Evolutionary conservation across 2,113 vertebrate genomes (phyloP).

Genomic region (Hiodon tergisus): DNA sequence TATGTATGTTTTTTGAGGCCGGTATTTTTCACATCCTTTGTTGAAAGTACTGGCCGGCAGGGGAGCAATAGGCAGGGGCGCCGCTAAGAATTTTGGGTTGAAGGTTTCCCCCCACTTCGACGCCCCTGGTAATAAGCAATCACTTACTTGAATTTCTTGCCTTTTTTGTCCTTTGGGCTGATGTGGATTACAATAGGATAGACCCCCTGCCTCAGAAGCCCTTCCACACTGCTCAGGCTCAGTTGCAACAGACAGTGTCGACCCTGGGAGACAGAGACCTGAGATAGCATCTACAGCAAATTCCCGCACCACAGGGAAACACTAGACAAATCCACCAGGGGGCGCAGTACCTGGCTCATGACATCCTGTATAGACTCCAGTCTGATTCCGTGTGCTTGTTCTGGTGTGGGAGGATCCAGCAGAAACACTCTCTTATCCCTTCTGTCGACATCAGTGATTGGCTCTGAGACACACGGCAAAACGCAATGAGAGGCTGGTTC

Average conservation of each 20-base stretch:
- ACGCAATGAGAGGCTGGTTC: background rate
- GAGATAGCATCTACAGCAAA: background rate
- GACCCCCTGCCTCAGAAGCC: conserved; percentile 56
- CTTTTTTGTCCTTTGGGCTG: conserved; percentile 61
- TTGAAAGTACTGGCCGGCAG: background rate
- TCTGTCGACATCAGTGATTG: conserved; percentile 45
- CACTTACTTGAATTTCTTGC: conserved; percentile 58
- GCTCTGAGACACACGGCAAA: conserved; percentile 43
- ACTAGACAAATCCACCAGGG: background rate
- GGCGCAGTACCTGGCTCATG: conserved; percentile 53
- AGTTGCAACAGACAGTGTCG: conserved; percentile 65
- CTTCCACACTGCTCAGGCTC: conserved; percentile 54
- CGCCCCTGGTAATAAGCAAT: background rate
- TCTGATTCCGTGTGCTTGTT: conserved; percentile 51
- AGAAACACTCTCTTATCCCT: conserved; percentile 53
- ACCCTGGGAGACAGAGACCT: conserved; percentile 44
- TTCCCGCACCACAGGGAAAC: background rate
- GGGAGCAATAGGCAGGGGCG: background rate
- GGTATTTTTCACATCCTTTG: background rate
- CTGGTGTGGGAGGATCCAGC: conserved; percentile 44
- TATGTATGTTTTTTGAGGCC: background rate
- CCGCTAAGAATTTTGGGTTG: background rate
- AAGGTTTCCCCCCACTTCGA: background rate
- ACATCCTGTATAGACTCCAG: conserved; percentile 63
- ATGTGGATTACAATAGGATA: conserved; percentile 67